Conservation (phyloP, 2,888 invertebrate genomes). For the Linnaemya vulpina region DNA sequence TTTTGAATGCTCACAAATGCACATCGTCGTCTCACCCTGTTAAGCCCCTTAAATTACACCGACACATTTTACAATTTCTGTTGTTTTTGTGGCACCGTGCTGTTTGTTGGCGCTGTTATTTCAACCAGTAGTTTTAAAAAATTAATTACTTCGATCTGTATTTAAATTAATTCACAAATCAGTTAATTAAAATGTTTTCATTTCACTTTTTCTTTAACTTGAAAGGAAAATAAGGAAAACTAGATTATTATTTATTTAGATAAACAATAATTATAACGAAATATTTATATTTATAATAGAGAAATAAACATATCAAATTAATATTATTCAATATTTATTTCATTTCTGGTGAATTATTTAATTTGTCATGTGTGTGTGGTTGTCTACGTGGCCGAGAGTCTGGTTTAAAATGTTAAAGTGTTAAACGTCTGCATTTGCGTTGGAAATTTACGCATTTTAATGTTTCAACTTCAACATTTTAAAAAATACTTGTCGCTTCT, state of each 20-base stretch:
- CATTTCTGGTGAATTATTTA: slow-evolving; percentile 27
- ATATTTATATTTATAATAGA: background rate
- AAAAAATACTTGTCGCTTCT: background rate
- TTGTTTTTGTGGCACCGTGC: background rate
- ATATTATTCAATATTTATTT: slow-evolving; percentile 5
- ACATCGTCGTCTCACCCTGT: too few relatives aligned
- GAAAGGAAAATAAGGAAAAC: background rate
- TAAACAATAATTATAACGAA: background rate
- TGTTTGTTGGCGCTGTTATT: background rate
- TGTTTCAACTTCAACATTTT: slow-evolving; percentile 60
- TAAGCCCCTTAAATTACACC: background rate
- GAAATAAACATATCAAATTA: background rate
- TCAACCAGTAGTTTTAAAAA: background rate
- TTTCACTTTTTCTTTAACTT: background rate
- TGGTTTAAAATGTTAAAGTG: slow-evolving; percentile 41
- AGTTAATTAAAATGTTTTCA: slow-evolving; percentile 11
- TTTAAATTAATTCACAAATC: slow-evolving; percentile 9
- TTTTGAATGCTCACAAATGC: too few relatives aligned
- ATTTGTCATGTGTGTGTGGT: slow-evolving; percentile 4
- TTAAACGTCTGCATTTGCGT: slow-evolving; percentile 6
- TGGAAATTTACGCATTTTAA: slow-evolving; percentile 56
- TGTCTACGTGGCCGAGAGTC: background rate
- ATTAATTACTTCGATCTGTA: background rate
- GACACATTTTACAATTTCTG: background rate
- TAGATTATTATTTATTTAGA: background rate